phyloP scores from a whole-genome alignment of 2,888 invertebrate species.

The Polyploca ridens region DNA sequence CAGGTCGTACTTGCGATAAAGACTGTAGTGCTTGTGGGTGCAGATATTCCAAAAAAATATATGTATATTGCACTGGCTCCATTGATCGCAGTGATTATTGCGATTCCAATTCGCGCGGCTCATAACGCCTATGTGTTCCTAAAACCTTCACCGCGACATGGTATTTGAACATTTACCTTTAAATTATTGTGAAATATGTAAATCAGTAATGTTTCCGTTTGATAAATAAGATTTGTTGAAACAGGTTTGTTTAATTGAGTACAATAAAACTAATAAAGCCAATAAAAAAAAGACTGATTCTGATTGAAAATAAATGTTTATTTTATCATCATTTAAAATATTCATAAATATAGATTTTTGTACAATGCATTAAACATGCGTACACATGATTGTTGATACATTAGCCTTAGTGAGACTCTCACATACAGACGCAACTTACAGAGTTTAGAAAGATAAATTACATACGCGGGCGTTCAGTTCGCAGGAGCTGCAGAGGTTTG shows the following conservation, averaged over 20 bases:
- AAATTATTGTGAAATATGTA: background rate
- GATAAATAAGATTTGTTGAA: background rate
- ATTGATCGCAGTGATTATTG: conserved; percentile 43
- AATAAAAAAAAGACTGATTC: conserved; percentile 41
- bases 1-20: conserved; percentile 57
- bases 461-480: conserved; percentile 34
- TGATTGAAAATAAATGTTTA: conserved; percentile 82
- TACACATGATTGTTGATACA: conserved; percentile 65
- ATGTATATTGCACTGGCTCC: conserved; percentile 51
- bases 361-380: conserved; percentile 77
- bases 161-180: conserved; percentile 21
- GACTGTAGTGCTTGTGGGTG: conserved; percentile 33
- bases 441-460: conserved; percentile 22
- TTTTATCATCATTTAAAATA: conserved; percentile 82
- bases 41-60: conserved; percentile 51
- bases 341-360: conserved; percentile 83
- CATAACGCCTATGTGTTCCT: conserved; percentile 55
- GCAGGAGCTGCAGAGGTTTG: conserved; percentile 37
- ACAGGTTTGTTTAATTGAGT: background rate
- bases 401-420: conserved; percentile 63
- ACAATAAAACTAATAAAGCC: background rate
- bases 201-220: background rate
- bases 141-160: conserved; percentile 32
- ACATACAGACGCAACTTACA: conserved; percentile 50
- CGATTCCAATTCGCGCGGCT: conserved; percentile 60